phyloP scores from a whole-genome alignment of 2,797 vertebrate species.

The Thamnophis elegans region DNA sequence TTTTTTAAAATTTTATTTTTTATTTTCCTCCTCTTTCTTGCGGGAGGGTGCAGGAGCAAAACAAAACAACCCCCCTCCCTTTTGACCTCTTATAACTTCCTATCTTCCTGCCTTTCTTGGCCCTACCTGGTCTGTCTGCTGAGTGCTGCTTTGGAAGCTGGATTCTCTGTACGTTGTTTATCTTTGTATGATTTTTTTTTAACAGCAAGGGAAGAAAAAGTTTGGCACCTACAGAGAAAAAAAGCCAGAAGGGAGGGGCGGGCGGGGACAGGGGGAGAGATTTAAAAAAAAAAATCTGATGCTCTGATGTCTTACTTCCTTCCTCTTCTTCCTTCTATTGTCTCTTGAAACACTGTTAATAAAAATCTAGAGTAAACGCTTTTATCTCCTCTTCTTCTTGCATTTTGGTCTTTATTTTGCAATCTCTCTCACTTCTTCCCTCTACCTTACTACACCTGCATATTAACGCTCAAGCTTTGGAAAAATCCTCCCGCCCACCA shows the following conservation, averaged over 20 bases:
- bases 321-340: slow-evolving; percentile 58
- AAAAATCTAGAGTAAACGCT: slow-evolving; percentile 75
- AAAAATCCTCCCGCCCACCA: accelerated
- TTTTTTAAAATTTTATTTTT: neutral
- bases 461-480: slow-evolving; percentile 25
- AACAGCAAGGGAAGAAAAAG: slow-evolving; percentile 25
- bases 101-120: slow-evolving; percentile 54
- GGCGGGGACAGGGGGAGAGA: neutral
- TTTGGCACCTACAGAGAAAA: too few species aligned
- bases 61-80: too few species aligned
- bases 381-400: slow-evolving; percentile 64
- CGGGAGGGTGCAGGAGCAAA: neutral
- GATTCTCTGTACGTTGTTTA: slow-evolving; percentile 58
- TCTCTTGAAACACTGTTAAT: slow-evolving; percentile 79
- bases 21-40: slow-evolving; percentile 24
- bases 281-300: slow-evolving; percentile 31
- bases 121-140: slow-evolving; percentile 71
- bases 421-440: slow-evolving; percentile 25
- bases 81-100: neutral
- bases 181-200: slow-evolving; percentile 72
- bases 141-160: slow-evolving; percentile 66
- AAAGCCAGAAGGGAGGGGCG: neutral
- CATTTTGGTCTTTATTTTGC: slow-evolving; percentile 50
- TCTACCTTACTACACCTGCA: neutral
- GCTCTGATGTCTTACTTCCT: slow-evolving; percentile 67